Percentiles rank a stretch among this genome's conserved stretches.
Conservation (phyloP, 35 echinoderm and acorn worm species). For the Ptychodera flava region DNA sequence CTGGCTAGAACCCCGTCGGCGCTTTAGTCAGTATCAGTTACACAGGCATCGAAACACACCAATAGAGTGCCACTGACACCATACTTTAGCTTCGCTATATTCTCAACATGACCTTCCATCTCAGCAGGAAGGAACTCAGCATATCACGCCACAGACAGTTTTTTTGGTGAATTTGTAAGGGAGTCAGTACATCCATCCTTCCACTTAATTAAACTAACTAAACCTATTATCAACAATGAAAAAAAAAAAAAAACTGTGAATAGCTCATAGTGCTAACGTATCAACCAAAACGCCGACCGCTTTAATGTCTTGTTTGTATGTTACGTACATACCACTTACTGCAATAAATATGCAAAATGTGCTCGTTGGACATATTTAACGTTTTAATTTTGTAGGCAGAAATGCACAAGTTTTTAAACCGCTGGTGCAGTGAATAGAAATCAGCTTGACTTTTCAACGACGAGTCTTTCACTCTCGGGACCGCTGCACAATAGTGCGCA, state of each 20-base stretch:
- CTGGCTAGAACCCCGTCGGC: not conserved
- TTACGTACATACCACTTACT: too few species aligned
- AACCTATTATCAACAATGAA: not conserved
- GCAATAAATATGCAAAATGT: too few species aligned
- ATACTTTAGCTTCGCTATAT: not conserved
- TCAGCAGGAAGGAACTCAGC: not conserved
- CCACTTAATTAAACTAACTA: not conserved
- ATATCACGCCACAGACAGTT: not conserved
- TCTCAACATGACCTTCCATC: not conserved
- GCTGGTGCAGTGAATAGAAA: not conserved
- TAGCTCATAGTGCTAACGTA: not conserved
- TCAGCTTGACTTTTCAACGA: not conserved
- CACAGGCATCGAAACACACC: not conserved
- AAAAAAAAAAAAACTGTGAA: not conserved
- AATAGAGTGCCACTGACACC: not conserved
- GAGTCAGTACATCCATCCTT: not conserved
- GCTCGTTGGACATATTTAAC: not conserved
- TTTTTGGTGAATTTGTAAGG: not conserved
- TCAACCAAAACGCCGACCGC: not conserved
- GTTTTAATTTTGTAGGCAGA: not conserved
- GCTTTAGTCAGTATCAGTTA: not conserved
- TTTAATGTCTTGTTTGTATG: too few species aligned
- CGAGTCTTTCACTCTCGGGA: not conserved
- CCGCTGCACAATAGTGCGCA: not conserved
- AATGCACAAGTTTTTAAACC: too few species aligned